A percentile compares a stretch with the other conserved stretches of the same genome.
Conservation (phyloP, 2,888 invertebrate species). For the Anticlea derivata region DNA sequence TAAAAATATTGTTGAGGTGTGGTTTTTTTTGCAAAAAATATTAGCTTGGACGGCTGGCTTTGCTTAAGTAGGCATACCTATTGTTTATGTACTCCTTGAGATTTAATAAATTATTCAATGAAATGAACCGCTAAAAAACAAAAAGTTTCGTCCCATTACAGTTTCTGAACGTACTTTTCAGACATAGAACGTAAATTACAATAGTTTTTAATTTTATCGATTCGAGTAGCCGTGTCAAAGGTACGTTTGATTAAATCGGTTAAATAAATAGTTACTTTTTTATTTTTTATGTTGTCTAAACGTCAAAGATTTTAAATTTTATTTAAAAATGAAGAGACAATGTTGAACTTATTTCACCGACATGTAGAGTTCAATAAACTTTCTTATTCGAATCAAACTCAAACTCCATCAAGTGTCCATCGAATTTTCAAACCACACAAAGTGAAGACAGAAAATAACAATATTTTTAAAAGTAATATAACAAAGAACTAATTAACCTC, state of each 20-base stretch:
- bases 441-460: slow-evolving; percentile 29
- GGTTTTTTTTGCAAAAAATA: slow-evolving; percentile 56
- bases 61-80: slow-evolving; percentile 63
- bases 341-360: not conserved
- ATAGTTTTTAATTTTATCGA: not conserved
- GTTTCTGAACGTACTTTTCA: slow-evolving; percentile 1
- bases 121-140: too few relatives aligned
- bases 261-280: too few relatives aligned
- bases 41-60: slow-evolving; percentile 68
- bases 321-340: slow-evolving; percentile 11
- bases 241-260: not conserved
- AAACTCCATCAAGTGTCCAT: slow-evolving; percentile 11
- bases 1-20: slow-evolving; percentile 29
- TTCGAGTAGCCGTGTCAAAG: not conserved
- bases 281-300: slow-evolving; percentile 1
- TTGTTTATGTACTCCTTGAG: not conserved
- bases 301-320: slow-evolving; percentile 33
- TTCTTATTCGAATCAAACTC: not conserved
- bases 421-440: slow-evolving; percentile 8
- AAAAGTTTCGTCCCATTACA: too few relatives aligned
- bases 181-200: slow-evolving; percentile 12
- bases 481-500: slow-evolving; percentile 41
- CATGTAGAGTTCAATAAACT: too few relatives aligned
- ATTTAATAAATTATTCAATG: too few relatives aligned
- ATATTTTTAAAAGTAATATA: slow-evolving; percentile 21